phyloP scores from a whole-genome alignment of 2,113 vertebrate genomes.

The Rhinogobius similis region DNA sequence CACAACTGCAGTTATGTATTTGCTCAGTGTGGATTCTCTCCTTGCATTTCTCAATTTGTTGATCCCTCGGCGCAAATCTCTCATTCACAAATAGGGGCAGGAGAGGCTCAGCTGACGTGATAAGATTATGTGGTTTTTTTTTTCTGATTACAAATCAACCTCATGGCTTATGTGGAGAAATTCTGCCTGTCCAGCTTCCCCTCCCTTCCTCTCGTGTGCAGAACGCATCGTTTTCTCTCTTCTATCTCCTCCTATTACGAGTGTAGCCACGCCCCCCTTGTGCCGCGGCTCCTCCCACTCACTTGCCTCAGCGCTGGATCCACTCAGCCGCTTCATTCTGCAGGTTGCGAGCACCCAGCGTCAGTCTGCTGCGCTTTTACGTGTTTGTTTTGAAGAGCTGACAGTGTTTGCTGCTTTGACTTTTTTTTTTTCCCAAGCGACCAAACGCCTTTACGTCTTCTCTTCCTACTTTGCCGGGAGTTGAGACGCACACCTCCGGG shows the following conservation, averaged over 20 bases:
- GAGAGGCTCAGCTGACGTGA: conserved; percentile 76
- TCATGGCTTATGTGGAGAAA: conserved; percentile 59
- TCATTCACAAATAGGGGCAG: conserved; percentile 78
- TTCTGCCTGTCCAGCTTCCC: conserved; percentile 20
- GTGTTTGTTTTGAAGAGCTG: conserved; percentile 8
- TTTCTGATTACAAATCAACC: conserved; percentile 74
- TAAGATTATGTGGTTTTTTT: conserved; percentile 62
- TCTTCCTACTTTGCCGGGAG: conserved; percentile 16
- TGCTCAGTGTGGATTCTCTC: not conserved
- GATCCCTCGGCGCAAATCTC: conserved; percentile 63
- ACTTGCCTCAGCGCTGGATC: conserved; percentile 48
- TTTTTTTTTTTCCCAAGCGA: conserved; percentile 27
- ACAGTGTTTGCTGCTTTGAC: conserved; percentile 43
- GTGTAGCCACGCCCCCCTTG: conserved; percentile 37
- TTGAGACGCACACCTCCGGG: conserved; percentile 43
- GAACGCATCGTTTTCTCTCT: conserved; percentile 24
- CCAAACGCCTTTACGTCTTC: not conserved
- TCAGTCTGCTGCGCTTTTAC: not conserved
- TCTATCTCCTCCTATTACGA: not conserved
- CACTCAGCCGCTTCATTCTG: conserved; percentile 57
- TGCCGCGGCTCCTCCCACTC: conserved; percentile 22
- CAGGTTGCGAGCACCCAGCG: conserved; percentile 52
- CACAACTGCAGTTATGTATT: not conserved
- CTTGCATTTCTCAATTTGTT: conserved; percentile 8
- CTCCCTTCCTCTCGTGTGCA: conserved; percentile 39